Base-by-base conservation (phyloP, 35 echinoderm and acorn worm species). In the Apostichopus parvimensis region DNA sequence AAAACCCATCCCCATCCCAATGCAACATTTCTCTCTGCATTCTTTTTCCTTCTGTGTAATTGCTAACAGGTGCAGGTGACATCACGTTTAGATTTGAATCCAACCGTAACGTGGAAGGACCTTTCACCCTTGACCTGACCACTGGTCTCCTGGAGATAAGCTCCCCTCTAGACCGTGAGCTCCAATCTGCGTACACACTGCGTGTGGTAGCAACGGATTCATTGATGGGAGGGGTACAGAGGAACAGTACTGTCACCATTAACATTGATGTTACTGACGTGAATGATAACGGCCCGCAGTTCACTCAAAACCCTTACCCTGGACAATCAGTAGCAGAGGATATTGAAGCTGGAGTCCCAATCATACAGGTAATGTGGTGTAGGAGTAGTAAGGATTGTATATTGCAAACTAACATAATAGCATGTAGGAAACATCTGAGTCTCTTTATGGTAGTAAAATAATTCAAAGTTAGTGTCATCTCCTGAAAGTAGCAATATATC, bases 251-350 rank as follows among this genome's bases (percentile, higher is more conserved):
- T 1, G 82, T 92, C 17, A 90, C 92, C 3, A 94, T 98, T 7
- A 57, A 77, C 6, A 92, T 98, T 9, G 95, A 82, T 26, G 92
- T 98, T 6, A 90, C 86, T 0, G 96, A 98, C 66, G 92, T 95
- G 45, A 98, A 98, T 79, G 96, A 98, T 58, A 98, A 98, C 55
- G 92, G 92, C 21, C 96, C 96, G 8, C 18, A n/a, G 54, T 98
- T 98, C 80, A 64, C 81, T 2, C 58, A 92, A 56, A 92, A 95
- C 83, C 87, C 90, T 23, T 98, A 98, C 53, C 88, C 88, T 75
- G 88, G 81, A 9, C 62, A 84, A 15, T 88, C 66, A 4, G 92
- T 98, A 11, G 77, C 90, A 1, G 96, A 98, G 53, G 89, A 98
- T 93, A 70, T 93, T 3, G 70, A 8, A 9, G 57, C 87, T 14